phyloP scores from a whole-genome alignment of 1,140 invertebrate genomes.

The Tribolium madens region DNA sequence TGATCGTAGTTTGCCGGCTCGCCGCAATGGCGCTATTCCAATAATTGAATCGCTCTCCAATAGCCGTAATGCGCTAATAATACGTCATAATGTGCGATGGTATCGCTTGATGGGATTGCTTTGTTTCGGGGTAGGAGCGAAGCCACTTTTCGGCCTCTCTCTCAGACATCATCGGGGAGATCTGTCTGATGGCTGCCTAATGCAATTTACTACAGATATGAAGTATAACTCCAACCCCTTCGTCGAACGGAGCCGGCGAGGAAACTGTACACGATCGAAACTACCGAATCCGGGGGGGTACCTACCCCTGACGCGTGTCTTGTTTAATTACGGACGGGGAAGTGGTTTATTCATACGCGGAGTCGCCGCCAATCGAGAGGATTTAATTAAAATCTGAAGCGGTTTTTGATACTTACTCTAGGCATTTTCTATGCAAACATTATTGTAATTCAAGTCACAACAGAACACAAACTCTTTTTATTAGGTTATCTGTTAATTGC shows the following conservation, averaged over 20 bases:
- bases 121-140: conserved; percentile 63
- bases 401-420: too few relatives aligned
- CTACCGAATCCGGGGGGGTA: conserved; percentile 42
- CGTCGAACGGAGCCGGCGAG: neutral
- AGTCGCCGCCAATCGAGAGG: conserved; percentile 52
- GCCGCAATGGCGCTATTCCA: conserved; percentile 65
- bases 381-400: conserved; percentile 60
- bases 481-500: too few relatives aligned
- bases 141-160: conserved; percentile 55
- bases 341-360: conserved; percentile 54
- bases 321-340: conserved; percentile 58
- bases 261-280: conserved; percentile 43
- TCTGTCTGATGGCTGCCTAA: conserved; percentile 53
- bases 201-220: conserved; percentile 60
- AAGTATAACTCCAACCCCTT: conserved; percentile 48
- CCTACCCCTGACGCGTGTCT: conserved; percentile 56
- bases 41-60: conserved; percentile 67
- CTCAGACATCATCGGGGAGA: conserved; percentile 61
- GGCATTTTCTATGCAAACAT: too few relatives aligned
- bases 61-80: conserved; percentile 66
- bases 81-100: conserved; percentile 67
- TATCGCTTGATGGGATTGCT: conserved; percentile 67
- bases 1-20: conserved; percentile 63
- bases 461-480: too few relatives aligned
- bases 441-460: too few relatives aligned